phyloP scores from a whole-genome alignment of 2,888 invertebrate genomes.

The Leucophenga maculata region DNA sequence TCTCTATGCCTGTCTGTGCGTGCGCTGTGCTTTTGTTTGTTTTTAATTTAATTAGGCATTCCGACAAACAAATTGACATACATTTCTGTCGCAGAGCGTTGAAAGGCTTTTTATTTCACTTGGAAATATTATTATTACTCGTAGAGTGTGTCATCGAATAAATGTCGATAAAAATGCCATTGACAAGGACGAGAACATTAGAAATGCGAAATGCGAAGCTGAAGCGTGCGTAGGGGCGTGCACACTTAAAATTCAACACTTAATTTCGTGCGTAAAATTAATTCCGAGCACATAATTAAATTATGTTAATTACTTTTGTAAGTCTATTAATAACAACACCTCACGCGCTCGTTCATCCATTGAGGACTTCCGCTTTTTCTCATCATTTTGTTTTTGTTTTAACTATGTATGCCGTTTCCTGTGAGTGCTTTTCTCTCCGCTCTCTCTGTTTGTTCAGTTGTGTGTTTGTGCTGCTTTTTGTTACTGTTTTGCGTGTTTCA shows the following conservation, averaged over 20 bases:
- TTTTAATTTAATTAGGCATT: constrained; percentile 57
- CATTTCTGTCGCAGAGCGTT: neutral
- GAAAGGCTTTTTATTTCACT: constrained; percentile 42
- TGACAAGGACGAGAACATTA: constrained; percentile 14
- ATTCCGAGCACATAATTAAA: constrained; percentile 66
- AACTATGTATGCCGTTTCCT: neutral
- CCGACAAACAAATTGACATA: constrained; percentile 21
- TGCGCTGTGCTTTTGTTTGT: constrained; percentile 51
- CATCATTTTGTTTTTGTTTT: constrained; percentile 23
- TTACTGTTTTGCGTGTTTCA: constrained; percentile 5
- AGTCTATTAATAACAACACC: constrained; percentile 57
- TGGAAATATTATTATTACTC: constrained; percentile 15
- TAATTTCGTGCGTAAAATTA: constrained; percentile 67
- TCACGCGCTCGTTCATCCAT: neutral
- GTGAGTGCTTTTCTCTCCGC: neutral
- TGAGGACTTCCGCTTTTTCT: constrained; percentile 21
- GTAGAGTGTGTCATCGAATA: constrained; percentile 33
- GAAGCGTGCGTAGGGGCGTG: constrained; percentile 53
- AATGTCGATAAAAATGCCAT: constrained; percentile 8
- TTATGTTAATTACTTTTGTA: constrained; percentile 61
- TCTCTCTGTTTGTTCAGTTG: neutral
- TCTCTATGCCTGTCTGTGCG: too few species aligned
- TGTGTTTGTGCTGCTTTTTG: neutral
- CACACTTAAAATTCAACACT: constrained; percentile 65
- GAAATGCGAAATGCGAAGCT: constrained; percentile 49